phyloP scores from a whole-genome alignment of 2,888 invertebrate genomes.

The Timema cristinae region DNA sequence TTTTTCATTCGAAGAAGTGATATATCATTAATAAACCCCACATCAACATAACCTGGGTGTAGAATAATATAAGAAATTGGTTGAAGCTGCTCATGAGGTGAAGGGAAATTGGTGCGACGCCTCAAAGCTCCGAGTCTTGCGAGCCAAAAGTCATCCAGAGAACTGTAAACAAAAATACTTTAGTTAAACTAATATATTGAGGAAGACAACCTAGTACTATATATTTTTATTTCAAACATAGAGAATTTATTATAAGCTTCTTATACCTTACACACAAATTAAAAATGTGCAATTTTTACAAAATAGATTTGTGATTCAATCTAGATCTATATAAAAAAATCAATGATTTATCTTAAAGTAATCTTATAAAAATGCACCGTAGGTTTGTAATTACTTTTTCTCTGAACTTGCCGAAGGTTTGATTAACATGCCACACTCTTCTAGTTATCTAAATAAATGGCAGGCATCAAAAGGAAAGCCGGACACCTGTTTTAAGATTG shows the following conservation, averaged over 20 bases:
- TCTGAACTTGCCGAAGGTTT: no score
- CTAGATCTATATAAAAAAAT: no score
- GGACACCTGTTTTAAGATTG: no score
- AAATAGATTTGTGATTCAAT: no score
- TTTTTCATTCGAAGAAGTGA: conserved; percentile 61
- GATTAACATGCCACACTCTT: no score
- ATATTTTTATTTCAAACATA: background rate
- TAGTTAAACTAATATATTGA: background rate
- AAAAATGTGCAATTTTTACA: no score
- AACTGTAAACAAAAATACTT: conserved; percentile 46
- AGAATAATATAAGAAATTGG: conserved; percentile 61
- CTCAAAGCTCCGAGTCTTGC: conserved; percentile 72
- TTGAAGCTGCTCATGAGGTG: conserved; percentile 69
- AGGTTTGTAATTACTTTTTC: no score
- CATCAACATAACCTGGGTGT: conserved; percentile 70
- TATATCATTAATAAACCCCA: conserved; percentile 75
- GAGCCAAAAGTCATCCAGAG: conserved; percentile 73
- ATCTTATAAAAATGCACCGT: no score
- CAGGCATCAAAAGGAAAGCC: no score
- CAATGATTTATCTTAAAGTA: background rate
- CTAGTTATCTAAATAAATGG: no score
- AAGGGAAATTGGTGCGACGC: conserved; percentile 66
- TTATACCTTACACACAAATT: no score
- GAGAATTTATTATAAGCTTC: background rate
- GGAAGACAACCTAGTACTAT: no score